phyloP scores from a whole-genome alignment of 2,113 vertebrate genomes.

The Raja brachyura region DNA sequence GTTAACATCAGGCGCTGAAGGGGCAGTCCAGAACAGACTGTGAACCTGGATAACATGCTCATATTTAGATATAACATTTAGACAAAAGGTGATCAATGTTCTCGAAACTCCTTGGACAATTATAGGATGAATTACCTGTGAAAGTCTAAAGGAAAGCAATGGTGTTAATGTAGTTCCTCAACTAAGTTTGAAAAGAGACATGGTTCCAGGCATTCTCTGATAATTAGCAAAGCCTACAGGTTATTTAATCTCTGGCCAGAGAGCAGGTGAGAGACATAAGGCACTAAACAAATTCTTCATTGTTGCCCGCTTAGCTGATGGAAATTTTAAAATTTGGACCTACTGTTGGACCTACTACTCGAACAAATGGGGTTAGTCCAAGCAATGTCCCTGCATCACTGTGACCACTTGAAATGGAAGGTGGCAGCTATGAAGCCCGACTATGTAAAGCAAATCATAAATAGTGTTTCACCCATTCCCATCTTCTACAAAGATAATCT shows the following conservation, averaged over 20 bases:
- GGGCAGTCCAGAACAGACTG: not conserved
- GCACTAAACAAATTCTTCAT: not conserved
- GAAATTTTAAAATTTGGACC: not conserved
- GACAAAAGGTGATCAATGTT: not conserved
- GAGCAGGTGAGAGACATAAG: not conserved
- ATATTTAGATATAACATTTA: not conserved
- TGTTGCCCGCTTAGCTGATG: not conserved
- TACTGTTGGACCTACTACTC: not conserved
- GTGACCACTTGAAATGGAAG: too few species aligned
- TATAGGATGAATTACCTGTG: not conserved
- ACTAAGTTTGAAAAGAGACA: not conserved
- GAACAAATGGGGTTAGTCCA: not conserved
- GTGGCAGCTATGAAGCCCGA: not conserved
- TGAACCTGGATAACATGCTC: not conserved
- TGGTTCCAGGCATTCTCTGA: too few species aligned
- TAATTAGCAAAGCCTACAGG: too few species aligned
- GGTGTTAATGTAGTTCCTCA: not conserved
- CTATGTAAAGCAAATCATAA: not conserved
- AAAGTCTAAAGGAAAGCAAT: not conserved
- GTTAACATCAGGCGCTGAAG: not conserved
- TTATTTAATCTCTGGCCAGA: not conserved
- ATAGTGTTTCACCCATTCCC: not conserved
- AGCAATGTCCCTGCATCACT: not conserved
- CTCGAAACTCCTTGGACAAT: not conserved
- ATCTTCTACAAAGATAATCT: not conserved